Evolutionary conservation across 2,797 vertebrate genomes (phyloP), one percentile per base, ranked within the genome.

Genomic region (Falco rusticolus): DNA sequence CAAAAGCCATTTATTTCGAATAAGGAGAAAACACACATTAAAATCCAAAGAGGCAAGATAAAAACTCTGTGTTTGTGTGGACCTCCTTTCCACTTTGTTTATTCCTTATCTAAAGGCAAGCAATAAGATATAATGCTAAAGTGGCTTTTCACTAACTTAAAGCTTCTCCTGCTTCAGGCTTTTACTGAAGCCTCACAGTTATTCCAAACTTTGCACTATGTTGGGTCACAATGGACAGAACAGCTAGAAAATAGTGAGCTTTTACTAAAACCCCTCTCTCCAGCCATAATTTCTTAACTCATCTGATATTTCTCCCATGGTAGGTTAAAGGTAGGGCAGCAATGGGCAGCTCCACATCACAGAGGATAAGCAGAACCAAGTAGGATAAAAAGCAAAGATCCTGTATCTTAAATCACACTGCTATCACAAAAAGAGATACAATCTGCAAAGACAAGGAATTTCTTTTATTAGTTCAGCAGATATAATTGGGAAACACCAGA

Each of bases 1-100:
- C 50, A 94, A 89, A 91, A 92, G 41, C 29, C 26, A 31, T 87
- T 95, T 90, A 89, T 75, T 90, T 61, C 43, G 50, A 64, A 33
- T 25, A 85, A 75, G 75, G 61, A 78, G 31, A 89, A 89, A 85
- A 59, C 11, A 91, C 13, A 53, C 33, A 71, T 71, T 90, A 84
- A 95, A 93, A 80, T 45, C 80, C 24, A 91, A 86, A 15, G 17
- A 90, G 16, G 63, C 16, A 88, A 88, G 50, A 89, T 64, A 71
- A 89, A 94, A 94, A 80, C 76, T 88, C 66, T 29, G 90, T 72
- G 60, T 76, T 90, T 56, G 26, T 12, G 50, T 48, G 11, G 9
- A 83, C 47, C 20, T 75, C 37, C 34, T 87, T 95, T 91, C 31
- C 31, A 76, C 39, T 91, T 85, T 64, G 37, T 71, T 89, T 84